Conservation (phyloP, 1,140 invertebrate genomes). For the Holcopasites calliopsidis region DNA sequence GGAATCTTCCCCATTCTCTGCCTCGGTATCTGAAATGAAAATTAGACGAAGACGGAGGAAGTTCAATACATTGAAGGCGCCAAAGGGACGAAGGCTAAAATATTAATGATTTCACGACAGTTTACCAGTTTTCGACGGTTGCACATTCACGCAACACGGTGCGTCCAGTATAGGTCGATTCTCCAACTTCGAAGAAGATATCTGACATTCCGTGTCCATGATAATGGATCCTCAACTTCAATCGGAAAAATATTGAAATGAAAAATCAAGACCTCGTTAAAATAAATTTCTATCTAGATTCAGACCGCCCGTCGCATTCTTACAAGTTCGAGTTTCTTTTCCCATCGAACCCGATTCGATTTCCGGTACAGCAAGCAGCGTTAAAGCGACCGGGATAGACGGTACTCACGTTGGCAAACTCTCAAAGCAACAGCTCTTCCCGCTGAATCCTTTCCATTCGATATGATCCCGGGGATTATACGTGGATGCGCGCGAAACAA, state of each 20-base stretch:
- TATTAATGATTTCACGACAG: neutral
- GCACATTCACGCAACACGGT: slow-evolving; percentile 14
- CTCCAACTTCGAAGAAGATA: neutral
- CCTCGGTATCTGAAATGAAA: slow-evolving; percentile 9
- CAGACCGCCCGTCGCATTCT: no score
- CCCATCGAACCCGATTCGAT: no score
- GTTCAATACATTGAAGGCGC: no score
- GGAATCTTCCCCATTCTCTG: neutral
- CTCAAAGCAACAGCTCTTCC: neutral
- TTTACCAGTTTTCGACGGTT: neutral
- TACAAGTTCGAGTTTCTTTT: neutral
- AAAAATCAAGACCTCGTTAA: neutral
- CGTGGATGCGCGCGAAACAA: no score
- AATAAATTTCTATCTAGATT: no score
- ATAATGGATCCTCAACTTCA: neutral
- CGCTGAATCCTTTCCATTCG: slow-evolving; percentile 22
- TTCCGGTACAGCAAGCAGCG: neutral
- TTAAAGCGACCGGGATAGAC: neutral
- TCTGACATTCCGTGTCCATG: slow-evolving; percentile 2
- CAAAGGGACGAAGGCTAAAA: no score
- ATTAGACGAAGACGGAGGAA: neutral
- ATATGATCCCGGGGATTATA: no score
- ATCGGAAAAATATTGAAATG: neutral
- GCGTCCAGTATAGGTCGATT: neutral
- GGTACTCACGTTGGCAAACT: slow-evolving; percentile 13